Conservation (phyloP, 2,797 vertebrate genomes). For the Petrocephalus schoutedeni region DNA sequence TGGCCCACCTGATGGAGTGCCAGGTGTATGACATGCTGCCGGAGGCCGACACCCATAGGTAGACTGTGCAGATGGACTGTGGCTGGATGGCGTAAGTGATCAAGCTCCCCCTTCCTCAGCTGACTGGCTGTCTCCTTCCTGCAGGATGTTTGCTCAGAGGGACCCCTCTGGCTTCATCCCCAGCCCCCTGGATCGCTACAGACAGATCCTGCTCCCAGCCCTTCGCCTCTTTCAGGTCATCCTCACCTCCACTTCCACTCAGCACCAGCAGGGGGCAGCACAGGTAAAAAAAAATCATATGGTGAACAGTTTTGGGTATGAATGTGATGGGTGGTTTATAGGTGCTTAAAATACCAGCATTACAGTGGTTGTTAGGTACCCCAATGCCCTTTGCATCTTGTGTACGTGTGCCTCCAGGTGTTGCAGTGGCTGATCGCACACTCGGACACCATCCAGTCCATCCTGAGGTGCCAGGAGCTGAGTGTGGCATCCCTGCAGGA, state of each 20-base stretch:
- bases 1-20: constrained; percentile 84
- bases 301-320: neutral
- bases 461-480: constrained; percentile 83
- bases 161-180: constrained; percentile 89
- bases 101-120: neutral
- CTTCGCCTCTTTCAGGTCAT: constrained; percentile 87
- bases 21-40: constrained; percentile 95
- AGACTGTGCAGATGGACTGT: constrained; percentile 14
- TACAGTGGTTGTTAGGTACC: neutral
- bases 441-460: constrained; percentile 87
- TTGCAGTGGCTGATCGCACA: constrained; percentile 92
- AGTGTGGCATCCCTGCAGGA: constrained; percentile 83
- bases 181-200: constrained; percentile 83
- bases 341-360: neutral
- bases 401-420: constrained; percentile 60
- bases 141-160: constrained; percentile 75
- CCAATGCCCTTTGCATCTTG: neutral
- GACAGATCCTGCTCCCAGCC: constrained; percentile 87
- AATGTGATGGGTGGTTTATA: neutral
- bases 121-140: neutral
- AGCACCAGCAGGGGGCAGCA: constrained; percentile 89
- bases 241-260: constrained; percentile 85
- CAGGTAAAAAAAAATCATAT: constrained; percentile 63
- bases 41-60: constrained; percentile 83
- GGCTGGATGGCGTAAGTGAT: neutral